Base-by-base conservation (phyloP, 2,113 vertebrate species). In the Cephalopholis sonnerati region DNA sequence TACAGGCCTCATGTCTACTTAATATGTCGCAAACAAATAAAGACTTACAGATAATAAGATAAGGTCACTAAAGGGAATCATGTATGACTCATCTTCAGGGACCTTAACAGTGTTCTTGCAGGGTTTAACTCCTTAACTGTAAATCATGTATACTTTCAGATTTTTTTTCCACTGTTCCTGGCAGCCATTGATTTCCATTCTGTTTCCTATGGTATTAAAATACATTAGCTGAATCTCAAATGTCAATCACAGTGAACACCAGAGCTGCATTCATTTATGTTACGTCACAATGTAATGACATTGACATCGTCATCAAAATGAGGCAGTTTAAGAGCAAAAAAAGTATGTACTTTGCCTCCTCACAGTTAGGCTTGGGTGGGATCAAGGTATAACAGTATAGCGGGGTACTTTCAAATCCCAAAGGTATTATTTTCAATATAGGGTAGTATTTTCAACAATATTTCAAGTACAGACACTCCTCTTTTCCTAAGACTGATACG, bases 11-110 rank as follows among this genome's bases (percentile, higher is more conserved):
- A 50, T 86, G 74, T 84, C 72, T 51, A 51, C 20, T 65, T 81
- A 44, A 70, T 76, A 83, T 77, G 66, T 54, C 4, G 53, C 67
- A 80, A 78, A 44, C 29, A 44, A 75, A 85, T 51, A 8, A 57
- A 68, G 25, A 89, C 74, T 61, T 63, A 81, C 79, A 70, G 74
- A 71, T 76, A 76, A 81, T 15, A 17, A 4, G 24, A 32, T 82
- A 50, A 82, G 41, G 11, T 70, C 24, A 44, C n/a, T 61, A 12
- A 55, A 55, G 4, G 53, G 65, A 81, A 67, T 71, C 24, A 22
- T 41, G 24, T 25, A 36, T 29, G 39, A 72, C 32, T 66, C 16
- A 53, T 58, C 57, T 50, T 51, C 24, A 55, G 36, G 7, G 7
- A 39, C 12, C 15, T 48, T 5, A 53, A 11, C 25, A 53, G 13